Conservation (phyloP, 64 coral and sea anemone species). For the Hydrozoanthus tunicans region DNA sequence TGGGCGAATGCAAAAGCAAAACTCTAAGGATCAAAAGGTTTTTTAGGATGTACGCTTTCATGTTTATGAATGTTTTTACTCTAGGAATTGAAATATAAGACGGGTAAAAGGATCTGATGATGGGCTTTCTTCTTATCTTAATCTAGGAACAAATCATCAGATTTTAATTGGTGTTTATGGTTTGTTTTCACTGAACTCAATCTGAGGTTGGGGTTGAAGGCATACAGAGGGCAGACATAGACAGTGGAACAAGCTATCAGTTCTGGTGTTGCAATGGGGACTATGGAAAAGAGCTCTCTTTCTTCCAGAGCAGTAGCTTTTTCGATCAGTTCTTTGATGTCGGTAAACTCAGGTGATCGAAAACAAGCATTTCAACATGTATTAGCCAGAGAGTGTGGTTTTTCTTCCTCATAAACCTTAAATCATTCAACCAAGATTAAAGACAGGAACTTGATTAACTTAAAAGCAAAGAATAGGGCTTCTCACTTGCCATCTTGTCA, state of each 20-base stretch:
- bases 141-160: conserved; percentile 20
- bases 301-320: conserved; percentile 17
- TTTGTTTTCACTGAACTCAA: background rate
- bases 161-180: conserved; percentile 36
- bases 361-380: background rate
- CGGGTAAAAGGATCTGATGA: background rate
- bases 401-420: background rate
- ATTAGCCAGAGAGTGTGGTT: background rate
- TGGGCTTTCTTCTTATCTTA: conserved; percentile 30
- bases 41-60: background rate
- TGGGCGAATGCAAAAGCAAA: no score
- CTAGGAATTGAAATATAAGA: conserved; percentile 12
- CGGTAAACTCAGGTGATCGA: background rate
- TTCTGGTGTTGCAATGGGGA: background rate
- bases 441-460: background rate
- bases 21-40: background rate
- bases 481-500: background rate
- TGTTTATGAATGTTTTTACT: background rate
- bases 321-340: conserved; percentile 6
- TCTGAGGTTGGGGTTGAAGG: background rate
- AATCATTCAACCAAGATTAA: background rate
- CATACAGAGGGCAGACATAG: background rate
- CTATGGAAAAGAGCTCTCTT: background rate
- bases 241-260: background rate
- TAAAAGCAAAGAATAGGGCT: background rate